Base-by-base conservation (phyloP, 2,797 vertebrate species). In the Galago senegalensis region DNA sequence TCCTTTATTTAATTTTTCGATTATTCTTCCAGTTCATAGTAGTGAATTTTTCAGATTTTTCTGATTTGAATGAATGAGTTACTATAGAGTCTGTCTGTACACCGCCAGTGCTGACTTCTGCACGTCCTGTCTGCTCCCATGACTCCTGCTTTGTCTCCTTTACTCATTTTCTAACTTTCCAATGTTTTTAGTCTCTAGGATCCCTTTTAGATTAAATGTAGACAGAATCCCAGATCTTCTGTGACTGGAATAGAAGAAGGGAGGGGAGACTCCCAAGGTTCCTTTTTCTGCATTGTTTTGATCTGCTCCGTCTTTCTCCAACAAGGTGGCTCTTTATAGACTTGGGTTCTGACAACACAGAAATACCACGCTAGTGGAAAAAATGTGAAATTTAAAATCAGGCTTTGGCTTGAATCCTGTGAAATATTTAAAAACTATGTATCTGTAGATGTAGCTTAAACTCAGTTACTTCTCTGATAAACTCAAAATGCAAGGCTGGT, bases 321-420 rank as follows among this genome's bases (percentile, higher is more conserved):
- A 11, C 25, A 91, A 91, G 18, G 11, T 49, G 14, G 31, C 14
- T 43, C 20, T 60, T 63, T 77, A 49, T 25, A 40, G 12, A 13
- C 8, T 27, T 60, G 8, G 13, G 0, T 10, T 61, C 56, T 34
- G 43, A 84, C 63, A 84, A 75, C 65, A 79, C 20, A 46, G 56
- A 89, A 86, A 70, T 14, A 10, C 5, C 6, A 63, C 12, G 67
- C 8, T 17, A 53, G 20, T 20, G 11, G 65, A 63, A n/a, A 95
- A 91, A 58, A 60, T 27, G 69, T 7, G 25, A 37, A 83, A 46
- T 72, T 89, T 43, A 90, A 58, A 91, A 43, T 89, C 58, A 89
- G 13, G 18, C 9, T 80, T 86, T 76, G 1, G 58, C 40, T 82
- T 25, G 31, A 76, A 72, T 53, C 23, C 43, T 31, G 14, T 70